A percentile compares a stretch with the other conserved stretches of the same genome.
phyloP scores from a whole-genome alignment of 2,797 vertebrate genomes.

The Falco rusticolus region DNA sequence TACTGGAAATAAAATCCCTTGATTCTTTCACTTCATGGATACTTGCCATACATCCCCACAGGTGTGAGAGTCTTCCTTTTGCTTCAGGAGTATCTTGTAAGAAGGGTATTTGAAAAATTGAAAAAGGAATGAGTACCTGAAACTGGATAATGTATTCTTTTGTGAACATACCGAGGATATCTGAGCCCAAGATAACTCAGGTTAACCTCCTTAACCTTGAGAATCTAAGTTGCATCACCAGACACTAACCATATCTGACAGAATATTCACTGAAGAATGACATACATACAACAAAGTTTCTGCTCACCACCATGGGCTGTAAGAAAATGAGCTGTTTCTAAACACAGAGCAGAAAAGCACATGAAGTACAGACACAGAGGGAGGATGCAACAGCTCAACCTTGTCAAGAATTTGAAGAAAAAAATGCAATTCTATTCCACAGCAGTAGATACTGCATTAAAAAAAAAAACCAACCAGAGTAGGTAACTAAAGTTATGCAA shows the following conservation, averaged over 20 bases:
- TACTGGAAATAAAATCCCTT: neutral
- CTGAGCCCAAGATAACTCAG: neutral
- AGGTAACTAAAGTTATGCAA: neutral
- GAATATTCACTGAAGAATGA: neutral
- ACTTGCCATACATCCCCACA: neutral
- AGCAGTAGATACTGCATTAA: neutral
- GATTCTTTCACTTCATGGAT: neutral
- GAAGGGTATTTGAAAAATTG: neutral
- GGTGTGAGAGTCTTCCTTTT: neutral
- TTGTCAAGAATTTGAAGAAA: neutral
- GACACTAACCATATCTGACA: neutral
- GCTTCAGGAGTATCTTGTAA: neutral
- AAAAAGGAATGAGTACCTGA: neutral
- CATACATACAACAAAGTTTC: neutral
- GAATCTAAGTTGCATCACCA: neutral
- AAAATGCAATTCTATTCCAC: neutral
- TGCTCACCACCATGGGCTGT: neutral
- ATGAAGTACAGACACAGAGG: neutral
- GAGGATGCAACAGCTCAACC: neutral
- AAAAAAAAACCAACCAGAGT: neutral
- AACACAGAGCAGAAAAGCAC: neutral
- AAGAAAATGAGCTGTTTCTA: neutral
- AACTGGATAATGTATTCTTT: neutral
- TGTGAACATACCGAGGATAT: neutral
- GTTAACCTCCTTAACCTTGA: neutral